Percentiles rank a stretch among this genome's conserved stretches.
Conservation (phyloP, 2,113 vertebrate genomes). For the Pluvialis apricaria region DNA sequence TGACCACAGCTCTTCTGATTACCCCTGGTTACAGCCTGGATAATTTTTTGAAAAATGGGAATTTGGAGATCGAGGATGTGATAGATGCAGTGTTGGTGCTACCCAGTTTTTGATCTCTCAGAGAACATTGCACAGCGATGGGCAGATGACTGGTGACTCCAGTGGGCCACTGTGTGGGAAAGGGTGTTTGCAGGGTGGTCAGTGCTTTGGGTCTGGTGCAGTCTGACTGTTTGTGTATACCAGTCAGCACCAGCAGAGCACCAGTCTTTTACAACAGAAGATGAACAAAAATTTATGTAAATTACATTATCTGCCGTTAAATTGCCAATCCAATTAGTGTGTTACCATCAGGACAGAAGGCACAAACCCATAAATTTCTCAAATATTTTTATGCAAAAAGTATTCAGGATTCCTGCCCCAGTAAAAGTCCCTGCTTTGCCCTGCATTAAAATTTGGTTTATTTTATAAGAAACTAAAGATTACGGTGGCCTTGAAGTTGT, state of each 20-base stretch:
- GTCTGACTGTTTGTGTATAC: not conserved
- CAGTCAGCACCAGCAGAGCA: not conserved
- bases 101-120: not conserved
- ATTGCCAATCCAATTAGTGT: not conserved
- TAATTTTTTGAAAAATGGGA: not conserved
- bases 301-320: not conserved
- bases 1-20: not conserved
- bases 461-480: constrained; percentile 49
- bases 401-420: not conserved
- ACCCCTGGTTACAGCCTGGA: not conserved
- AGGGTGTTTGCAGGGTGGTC: not conserved
- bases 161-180: not conserved
- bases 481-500: constrained; percentile 33
- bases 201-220: not conserved
- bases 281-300: not conserved
- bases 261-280: not conserved
- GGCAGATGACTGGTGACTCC: not conserved
- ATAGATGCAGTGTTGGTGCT: not conserved
- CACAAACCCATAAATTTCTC: not conserved
- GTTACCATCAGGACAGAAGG: not conserved
- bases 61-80: not conserved
- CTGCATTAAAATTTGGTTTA: not conserved
- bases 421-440: constrained; percentile 9
- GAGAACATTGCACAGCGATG: not conserved
- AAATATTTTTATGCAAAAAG: not conserved